A percentile compares a stretch with the other conserved stretches of the same genome.
These are phyloP conservation scores for Melanotaenia trifasciata DNA, from an alignment of 2,797 vertebrate species.

Conservation along the genomic window DNA sequence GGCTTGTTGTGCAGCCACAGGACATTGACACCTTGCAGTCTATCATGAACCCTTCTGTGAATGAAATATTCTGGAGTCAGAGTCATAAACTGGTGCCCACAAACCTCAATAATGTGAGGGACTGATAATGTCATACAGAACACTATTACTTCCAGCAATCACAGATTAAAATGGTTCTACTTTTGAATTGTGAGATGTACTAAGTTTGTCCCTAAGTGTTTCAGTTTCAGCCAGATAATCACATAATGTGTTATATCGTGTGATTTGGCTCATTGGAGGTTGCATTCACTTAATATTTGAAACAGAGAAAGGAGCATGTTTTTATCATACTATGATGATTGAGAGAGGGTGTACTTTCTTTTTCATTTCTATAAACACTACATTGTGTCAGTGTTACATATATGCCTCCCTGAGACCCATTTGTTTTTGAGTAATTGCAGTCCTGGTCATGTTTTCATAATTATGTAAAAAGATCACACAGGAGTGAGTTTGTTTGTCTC, in stretches of 20 bases:
- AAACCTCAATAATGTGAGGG: neutral
- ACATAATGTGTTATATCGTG: neutral
- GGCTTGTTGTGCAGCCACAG: neutral
- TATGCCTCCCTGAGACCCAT: slow-evolving; percentile 2
- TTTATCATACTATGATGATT: neutral
- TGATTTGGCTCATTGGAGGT: no score
- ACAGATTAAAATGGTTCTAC: neutral
- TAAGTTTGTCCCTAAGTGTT: neutral
- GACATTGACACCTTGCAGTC: neutral
- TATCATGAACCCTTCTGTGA: neutral
- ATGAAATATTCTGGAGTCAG: neutral
- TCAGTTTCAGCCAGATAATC: no score
- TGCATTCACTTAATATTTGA: no score
- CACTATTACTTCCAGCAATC: neutral
- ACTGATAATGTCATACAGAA: neutral
- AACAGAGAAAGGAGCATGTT: no score
- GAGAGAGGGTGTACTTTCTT: neutral
- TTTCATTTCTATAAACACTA: neutral
- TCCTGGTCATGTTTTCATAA: neutral
- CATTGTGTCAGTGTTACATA: neutral
- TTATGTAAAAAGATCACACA: neutral
- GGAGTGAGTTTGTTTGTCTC: neutral
- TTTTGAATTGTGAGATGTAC: neutral
- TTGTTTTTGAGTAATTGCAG: neutral
- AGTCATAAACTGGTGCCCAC: neutral